These are phyloP conservation scores for Epizoanthus scotinus DNA, from an alignment of 92 coral and sea anemone species.

Conservation along the genomic window DNA sequence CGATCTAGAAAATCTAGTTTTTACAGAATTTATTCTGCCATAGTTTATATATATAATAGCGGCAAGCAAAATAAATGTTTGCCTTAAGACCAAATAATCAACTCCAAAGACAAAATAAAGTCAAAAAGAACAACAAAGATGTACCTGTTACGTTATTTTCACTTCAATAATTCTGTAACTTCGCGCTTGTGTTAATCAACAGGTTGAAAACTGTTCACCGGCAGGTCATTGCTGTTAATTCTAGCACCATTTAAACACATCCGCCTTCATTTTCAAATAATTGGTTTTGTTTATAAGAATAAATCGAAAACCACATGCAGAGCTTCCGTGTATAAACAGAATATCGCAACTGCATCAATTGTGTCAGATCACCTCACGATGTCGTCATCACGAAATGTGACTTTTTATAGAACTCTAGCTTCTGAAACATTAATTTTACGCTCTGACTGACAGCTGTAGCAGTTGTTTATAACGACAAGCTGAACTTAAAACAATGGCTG, in stretches of 20 bases:
- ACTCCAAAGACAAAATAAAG: constrained; percentile 3
- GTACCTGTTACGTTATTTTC: constrained; percentile 24
- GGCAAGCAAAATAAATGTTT: neutral
- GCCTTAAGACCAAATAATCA: neutral
- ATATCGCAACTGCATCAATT: neutral
- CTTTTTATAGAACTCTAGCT: neutral
- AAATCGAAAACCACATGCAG: constrained; percentile 26
- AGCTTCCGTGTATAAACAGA: neutral
- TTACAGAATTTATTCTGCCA: no score
- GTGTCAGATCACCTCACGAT: constrained; percentile 21
- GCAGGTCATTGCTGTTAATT: neutral
- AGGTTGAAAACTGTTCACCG: constrained; percentile 8
- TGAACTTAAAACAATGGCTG: no score
- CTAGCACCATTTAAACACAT: neutral
- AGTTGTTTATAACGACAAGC: no score
- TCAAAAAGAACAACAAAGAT: neutral
- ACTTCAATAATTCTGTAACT: neutral
- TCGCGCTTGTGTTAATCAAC: neutral
- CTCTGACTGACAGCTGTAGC: neutral
- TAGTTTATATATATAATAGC: no score
- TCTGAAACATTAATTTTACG: neutral
- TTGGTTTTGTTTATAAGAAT: neutral
- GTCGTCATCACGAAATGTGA: neutral
- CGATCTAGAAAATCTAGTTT: no score
- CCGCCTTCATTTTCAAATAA: neutral